These are phyloP conservation scores for Gortyna flavago DNA, from an alignment of 2,888 invertebrate genomes.

Conservation along the genomic window DNA sequence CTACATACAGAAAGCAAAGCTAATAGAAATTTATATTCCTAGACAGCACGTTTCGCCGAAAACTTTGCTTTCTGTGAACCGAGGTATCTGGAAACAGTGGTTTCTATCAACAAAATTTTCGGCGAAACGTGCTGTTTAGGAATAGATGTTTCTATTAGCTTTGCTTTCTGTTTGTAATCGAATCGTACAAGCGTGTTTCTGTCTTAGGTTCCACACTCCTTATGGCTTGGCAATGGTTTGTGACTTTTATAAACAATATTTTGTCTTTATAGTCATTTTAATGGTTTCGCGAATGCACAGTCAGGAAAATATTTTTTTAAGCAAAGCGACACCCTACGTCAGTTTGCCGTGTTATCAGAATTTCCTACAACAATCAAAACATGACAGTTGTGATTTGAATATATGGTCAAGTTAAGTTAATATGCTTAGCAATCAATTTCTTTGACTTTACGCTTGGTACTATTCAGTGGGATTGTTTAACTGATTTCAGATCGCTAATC, in stretches of 20 bases:
- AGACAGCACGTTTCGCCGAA: no score
- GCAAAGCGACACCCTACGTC: background rate
- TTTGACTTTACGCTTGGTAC: background rate
- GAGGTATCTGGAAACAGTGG: no score
- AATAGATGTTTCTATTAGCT: no score
- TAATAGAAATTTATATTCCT: no score
- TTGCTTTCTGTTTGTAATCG: no score
- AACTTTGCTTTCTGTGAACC: no score
- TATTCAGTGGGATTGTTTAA: background rate
- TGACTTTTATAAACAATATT: background rate
- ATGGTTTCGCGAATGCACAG: background rate
- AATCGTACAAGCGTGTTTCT: no score
- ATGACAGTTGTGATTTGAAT: background rate
- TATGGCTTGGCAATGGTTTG: constrained; percentile 19
- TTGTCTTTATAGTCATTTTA: background rate
- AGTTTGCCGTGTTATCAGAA: background rate
- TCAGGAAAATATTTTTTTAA: background rate
- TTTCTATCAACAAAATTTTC: no score
- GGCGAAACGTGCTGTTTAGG: no score
- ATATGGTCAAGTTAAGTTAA: background rate
- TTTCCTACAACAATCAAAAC: background rate
- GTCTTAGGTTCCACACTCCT: no score
- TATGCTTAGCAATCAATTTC: background rate
- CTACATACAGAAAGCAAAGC: no score
- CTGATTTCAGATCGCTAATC: background rate